A percentile compares a stretch with the other conserved stretches of the same genome.
Evolutionary conservation across 2,113 vertebrate genomes (phyloP).

Genomic region (Pollimyrus isidori): DNA sequence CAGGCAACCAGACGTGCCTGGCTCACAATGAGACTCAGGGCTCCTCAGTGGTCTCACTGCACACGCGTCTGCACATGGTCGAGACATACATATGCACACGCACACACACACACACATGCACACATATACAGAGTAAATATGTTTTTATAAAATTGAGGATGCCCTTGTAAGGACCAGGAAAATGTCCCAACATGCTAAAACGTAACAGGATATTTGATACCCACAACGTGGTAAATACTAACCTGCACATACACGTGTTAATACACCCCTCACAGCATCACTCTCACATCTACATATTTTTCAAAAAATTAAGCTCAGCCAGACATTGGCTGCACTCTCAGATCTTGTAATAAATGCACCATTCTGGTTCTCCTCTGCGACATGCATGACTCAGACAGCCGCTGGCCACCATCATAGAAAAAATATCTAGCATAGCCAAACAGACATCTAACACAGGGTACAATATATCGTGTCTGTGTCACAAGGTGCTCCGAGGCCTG

Average conservation of each 20-base stretch:
- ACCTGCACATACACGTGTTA: not conserved
- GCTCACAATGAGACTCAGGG: constrained; percentile 28
- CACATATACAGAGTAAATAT: not conserved
- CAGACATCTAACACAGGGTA: not conserved
- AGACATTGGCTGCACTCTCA: not conserved
- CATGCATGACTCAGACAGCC: not conserved
- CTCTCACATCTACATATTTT: not conserved
- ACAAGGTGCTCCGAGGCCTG: not conserved
- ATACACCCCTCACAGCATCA: not conserved
- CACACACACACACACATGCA: too few relatives aligned
- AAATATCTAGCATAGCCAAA: not conserved
- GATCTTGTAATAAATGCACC: not conserved
- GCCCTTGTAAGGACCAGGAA: not conserved
- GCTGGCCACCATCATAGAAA: not conserved
- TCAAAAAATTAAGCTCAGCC: not conserved
- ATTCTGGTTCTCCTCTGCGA: not conserved
- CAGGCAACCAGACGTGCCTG: constrained; percentile 41
- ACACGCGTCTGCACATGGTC: not conserved
- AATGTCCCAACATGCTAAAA: not conserved
- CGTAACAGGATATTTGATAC: not conserved
- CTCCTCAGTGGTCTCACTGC: constrained; percentile 8
- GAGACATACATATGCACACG: not conserved
- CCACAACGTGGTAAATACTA: not conserved
- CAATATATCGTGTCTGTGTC: not conserved
- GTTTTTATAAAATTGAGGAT: not conserved